Conservation (phyloP, 2,113 vertebrate genomes). For the Microtus oregoni region DNA sequence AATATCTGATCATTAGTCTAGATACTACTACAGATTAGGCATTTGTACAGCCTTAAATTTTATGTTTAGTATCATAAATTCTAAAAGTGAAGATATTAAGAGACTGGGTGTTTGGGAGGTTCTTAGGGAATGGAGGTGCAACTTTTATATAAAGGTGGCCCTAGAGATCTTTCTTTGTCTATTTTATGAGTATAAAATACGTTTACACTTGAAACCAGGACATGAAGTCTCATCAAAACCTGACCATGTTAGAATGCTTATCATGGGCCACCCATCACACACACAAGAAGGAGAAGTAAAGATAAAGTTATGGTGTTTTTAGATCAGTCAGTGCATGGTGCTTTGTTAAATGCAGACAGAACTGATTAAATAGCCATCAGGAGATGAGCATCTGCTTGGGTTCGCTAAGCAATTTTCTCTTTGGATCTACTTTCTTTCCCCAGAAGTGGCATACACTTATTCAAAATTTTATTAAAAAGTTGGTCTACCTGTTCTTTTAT, state of each 20-base stretch:
- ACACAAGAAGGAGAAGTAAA: not conserved
- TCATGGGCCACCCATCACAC: fast-evolving
- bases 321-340: not conserved
- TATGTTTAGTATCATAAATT: not conserved
- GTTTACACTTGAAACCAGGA: not conserved
- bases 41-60: not conserved
- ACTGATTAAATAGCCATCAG: not conserved
- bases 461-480: not conserved
- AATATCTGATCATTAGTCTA: not conserved
- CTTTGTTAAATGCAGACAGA: not conserved
- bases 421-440: not conserved
- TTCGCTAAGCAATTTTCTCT: not conserved
- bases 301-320: not conserved
- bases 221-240: not conserved
- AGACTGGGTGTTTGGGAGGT: not conserved
- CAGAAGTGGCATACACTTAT: not conserved
- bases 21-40: not conserved
- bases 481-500: not conserved
- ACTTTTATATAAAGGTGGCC: not conserved
- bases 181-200: not conserved
- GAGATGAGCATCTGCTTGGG: not conserved
- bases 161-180: not conserved
- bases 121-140: not conserved
- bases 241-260: not conserved
- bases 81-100: not conserved